Base-by-base conservation (phyloP, 1,140 invertebrate genomes). In the Anoplophora glabripennis region DNA sequence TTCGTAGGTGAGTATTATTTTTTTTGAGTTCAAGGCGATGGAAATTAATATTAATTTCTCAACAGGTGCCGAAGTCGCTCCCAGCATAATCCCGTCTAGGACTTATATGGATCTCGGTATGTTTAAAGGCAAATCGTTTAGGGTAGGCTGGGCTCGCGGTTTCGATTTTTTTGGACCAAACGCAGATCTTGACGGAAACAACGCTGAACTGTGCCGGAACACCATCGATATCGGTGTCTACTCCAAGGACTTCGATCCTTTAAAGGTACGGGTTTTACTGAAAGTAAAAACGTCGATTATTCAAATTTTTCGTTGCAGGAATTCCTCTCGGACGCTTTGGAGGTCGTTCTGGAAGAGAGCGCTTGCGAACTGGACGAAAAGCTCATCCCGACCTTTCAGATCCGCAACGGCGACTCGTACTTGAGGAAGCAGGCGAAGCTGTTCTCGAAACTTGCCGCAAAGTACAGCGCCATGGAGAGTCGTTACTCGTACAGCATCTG, bases 131-230 rank as follows among this genome's bases (percentile, higher is more conserved):
- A 80, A 88, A 3, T 83, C 83, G 52, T 89, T 86, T 57, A 84
- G 89, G 65, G 81, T 88, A 0, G 88, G 88, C 0, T 94, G 91
- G 86, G 85, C 85, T 0, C 84, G 84, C 1, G 80, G 79, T n/a
- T 82, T 85, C 59, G 82, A 80, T 0, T 66, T 93, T 53, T 54
- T 42, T 7, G n/a, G 33, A 33, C 28, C 53, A 15, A 58, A 57
- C 14, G 48, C 15, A 14, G 41, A 48, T 17, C 44, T 58, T 4
- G 12, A 28, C 1, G 56, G 56, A 45, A 18, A 37, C 0, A 57
- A 48, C 28, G 49, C 41, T 11, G 53, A 62, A 36, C 33, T 65
- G 28, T 7, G 42, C 45, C 14, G 61, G 7, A 58, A 62, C 34
- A 38, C 40, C 4, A 36, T 65, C 38, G 56, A 54, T 41, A 28